Evolutionary conservation across 2,113 vertebrate species (phyloP), one percentile per base, ranked within the genome.

Genomic region (Romanogobio albipinnatus): DNA sequence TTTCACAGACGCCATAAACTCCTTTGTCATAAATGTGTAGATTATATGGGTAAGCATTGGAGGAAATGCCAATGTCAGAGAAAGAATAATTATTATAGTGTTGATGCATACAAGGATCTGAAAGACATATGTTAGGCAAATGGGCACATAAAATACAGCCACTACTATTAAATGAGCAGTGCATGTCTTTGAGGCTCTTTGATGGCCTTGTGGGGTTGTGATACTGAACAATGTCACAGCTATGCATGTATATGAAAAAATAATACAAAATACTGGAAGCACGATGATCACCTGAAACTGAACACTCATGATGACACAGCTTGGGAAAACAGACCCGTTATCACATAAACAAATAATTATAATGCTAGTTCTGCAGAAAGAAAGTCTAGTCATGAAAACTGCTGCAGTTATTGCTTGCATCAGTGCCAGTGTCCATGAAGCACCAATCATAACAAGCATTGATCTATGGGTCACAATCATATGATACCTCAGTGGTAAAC

Each of bases 391-490:
- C 17, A 56, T 56, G 17, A 56, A 56, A 56, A 56, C 6, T 73
- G 43, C 11, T 24, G 1, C 17, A 22, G 11, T 47, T 5, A 47
- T 24, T 73, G 70, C 24, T 39, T n/a, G 70, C 11, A 26, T 73
- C 5, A 76, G 74, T 19, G 3, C 9, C 19, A 76, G 13, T 22
- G 2, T 53, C 47, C 24, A 53, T 53, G 15, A 29, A 53, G 24
- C 6, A 45, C 9, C 19, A 43, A 3, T 24, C 6, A 24, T 45
- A 53, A 39, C 26, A 33, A 76, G 49, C 49, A 53, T 5, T 33
- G 74, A 76, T 76, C 47, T 76, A 45, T 70, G 17, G 9, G 8
- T 70, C 71, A 74, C 71, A 74, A 7, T 26, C n/a, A 24, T 26
- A 8, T 75, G n/a, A 24, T 51, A 29, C 14, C 14, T 51, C 14